Evolutionary conservation across 2,113 vertebrate genomes (phyloP).

Genomic region (Pseudonaja textilis): DNA sequence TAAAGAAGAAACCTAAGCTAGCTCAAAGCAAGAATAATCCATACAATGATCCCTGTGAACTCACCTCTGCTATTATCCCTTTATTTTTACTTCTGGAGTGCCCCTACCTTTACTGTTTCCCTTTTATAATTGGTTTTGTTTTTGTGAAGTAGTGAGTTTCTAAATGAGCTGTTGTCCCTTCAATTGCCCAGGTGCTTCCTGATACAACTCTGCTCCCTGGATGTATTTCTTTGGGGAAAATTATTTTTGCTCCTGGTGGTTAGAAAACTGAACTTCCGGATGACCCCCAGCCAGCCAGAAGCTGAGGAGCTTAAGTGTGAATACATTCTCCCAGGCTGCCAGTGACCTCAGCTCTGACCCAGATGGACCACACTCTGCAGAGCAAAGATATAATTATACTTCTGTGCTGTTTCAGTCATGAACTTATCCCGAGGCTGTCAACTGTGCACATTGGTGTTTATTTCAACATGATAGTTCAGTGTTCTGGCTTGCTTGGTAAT

Average conservation of each 20-base stretch:
- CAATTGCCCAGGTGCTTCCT: constrained; percentile 8
- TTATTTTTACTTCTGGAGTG: constrained; percentile 6
- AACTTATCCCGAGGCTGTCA: constrained; percentile 36
- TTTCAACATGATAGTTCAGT: constrained; percentile 50
- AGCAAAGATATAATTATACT: constrained; percentile 38
- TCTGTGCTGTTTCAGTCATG: not conserved
- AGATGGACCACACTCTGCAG: constrained; percentile 25
- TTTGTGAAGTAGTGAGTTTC: not conserved
- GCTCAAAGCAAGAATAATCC: not conserved
- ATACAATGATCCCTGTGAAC: not conserved
- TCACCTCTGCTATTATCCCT: not conserved
- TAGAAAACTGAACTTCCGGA: constrained; percentile 32
- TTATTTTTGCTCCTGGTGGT: not conserved
- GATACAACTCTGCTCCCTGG: constrained; percentile 3
- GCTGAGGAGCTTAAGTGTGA: constrained; percentile 13
- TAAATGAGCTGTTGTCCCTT: constrained; percentile 26
- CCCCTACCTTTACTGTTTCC: not conserved
- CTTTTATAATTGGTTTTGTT: constrained; percentile 26
- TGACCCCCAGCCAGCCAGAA: constrained; percentile 22
- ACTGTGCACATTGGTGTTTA: constrained; percentile 45
- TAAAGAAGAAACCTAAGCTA: not conserved
- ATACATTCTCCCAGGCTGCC: not conserved
- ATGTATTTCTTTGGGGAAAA: constrained; percentile 29
- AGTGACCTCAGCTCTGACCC: constrained; percentile 33
- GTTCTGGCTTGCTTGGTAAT: constrained; percentile 35